A percentile compares a stretch with the other conserved stretches of the same genome.
Conservation (phyloP, 2,888 invertebrate species). For the Troglohyphantes excavatus region DNA sequence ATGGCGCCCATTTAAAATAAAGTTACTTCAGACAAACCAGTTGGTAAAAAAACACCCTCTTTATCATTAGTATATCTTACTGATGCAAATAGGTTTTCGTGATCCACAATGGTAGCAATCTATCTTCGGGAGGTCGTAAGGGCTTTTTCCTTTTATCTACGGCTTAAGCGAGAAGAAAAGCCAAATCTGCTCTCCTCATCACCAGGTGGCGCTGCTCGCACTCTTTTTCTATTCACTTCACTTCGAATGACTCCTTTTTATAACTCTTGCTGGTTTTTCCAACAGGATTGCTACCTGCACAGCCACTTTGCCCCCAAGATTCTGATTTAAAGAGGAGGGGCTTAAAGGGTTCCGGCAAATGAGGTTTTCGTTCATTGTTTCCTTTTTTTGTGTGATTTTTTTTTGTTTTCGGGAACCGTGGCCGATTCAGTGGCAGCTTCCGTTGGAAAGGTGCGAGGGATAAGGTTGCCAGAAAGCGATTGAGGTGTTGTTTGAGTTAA, state of each 20-base stretch:
- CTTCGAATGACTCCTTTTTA: background rate
- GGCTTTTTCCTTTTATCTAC: background rate
- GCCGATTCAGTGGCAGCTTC: too few species aligned
- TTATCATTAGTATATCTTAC: background rate
- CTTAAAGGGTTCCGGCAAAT: constrained; percentile 14
- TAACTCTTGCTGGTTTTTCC: background rate
- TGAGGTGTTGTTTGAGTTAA: too few species aligned
- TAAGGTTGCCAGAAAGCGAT: too few species aligned
- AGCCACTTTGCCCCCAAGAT: constrained; percentile 14
- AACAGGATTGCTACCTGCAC: background rate
- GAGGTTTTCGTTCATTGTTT: background rate
- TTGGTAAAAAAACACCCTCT: too few species aligned
- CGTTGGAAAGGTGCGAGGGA: too few species aligned
- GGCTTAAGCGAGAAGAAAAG: constrained; percentile 17
- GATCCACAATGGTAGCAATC: background rate
- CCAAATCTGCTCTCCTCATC: constrained; percentile 14
- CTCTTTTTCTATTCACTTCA: constrained; percentile 30
- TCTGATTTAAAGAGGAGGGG: constrained; percentile 3
- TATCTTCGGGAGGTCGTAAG: background rate
- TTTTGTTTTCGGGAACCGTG: background rate
- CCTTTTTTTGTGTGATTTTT: background rate
- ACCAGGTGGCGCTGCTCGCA: constrained; percentile 42
- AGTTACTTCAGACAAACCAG: too few species aligned
- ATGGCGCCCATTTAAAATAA: too few species aligned
- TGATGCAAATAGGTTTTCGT: background rate